Evolutionary conservation across 1,140 invertebrate species (phyloP).

Genomic region (Orius laevigatus): DNA sequence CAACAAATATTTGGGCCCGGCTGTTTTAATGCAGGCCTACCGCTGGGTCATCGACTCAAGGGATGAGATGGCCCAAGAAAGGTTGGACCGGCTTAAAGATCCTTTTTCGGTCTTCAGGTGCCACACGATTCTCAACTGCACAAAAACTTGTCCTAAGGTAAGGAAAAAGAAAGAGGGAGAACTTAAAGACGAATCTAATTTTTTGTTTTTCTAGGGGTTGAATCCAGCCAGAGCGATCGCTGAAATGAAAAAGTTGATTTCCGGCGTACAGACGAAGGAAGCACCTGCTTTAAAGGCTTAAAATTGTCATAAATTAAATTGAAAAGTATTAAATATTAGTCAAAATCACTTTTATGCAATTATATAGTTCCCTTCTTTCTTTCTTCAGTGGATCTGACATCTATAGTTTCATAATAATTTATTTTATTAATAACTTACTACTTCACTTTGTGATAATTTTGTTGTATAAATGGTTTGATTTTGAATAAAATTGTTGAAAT

Average conservation of each 20-base stretch:
- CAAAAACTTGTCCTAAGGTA: slow-evolving; percentile 89
- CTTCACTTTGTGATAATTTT: no score
- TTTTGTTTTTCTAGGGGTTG: slow-evolving; percentile 47
- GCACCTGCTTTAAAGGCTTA: slow-evolving; percentile 30
- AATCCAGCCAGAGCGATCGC: slow-evolving; percentile 92
- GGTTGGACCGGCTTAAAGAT: slow-evolving; percentile 71
- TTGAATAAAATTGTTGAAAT: no score
- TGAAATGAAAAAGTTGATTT: slow-evolving; percentile 84
- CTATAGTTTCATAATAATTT: no score
- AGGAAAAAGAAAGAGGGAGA: no score
- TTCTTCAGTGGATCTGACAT: no score
- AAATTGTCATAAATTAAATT: no score
- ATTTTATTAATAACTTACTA: no score
- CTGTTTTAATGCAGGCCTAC: slow-evolving; percentile 46
- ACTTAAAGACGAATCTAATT: not conserved
- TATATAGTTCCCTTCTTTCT: no score
- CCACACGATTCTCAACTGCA: slow-evolving; percentile 98
- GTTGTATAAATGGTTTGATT: no score
- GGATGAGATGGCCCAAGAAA: slow-evolving; percentile 65
- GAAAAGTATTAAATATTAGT: no score
- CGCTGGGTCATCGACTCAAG: slow-evolving; percentile 97
- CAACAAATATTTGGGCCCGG: slow-evolving; percentile 51
- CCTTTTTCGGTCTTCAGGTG: slow-evolving; percentile 88
- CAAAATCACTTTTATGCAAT: no score
- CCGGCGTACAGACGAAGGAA: slow-evolving; percentile 63